These are phyloP conservation scores for Tetramorium bicarinatum DNA, from an alignment of 2,888 invertebrate species.

Conservation along the genomic window DNA sequence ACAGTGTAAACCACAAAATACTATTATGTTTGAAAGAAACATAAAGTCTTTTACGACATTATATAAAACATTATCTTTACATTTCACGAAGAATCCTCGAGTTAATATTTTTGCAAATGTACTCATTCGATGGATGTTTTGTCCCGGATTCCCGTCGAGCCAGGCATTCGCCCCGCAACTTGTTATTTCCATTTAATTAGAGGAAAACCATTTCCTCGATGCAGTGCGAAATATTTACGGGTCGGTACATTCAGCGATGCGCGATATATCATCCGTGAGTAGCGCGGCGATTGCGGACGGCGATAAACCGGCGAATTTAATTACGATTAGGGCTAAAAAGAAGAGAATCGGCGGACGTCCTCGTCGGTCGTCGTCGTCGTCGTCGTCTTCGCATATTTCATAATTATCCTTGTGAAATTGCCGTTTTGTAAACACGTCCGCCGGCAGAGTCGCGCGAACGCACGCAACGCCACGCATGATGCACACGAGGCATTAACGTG, in stretches of 20 bases:
- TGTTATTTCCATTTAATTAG: conserved; percentile 23
- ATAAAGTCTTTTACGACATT: background rate
- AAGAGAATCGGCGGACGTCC: conserved; percentile 38
- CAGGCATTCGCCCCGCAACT: background rate
- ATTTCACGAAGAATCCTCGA: background rate
- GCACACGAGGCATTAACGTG: conserved; percentile 62
- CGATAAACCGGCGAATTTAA: conserved; percentile 47
- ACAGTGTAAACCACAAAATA: background rate
- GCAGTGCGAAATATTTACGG: conserved; percentile 26
- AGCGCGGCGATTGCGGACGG: conserved; percentile 29
- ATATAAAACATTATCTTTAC: background rate
- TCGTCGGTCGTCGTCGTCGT: background rate
- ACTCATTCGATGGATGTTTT: background rate
- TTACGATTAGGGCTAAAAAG: conserved; percentile 44
- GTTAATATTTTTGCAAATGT: background rate
- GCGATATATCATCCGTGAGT: conserved; percentile 50
- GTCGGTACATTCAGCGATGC: conserved; percentile 23
- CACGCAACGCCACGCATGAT: conserved; percentile 52
- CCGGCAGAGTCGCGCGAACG: conserved; percentile 30
- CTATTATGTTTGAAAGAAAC: background rate
- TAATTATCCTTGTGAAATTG: conserved; percentile 58
- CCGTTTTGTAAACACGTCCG: conserved; percentile 56
- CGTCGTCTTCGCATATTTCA: conserved; percentile 48
- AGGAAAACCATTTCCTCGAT: conserved; percentile 28
- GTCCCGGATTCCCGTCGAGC: background rate